Base-by-base conservation (phyloP, 2,113 vertebrate species). In the Cercocebus atys region DNA sequence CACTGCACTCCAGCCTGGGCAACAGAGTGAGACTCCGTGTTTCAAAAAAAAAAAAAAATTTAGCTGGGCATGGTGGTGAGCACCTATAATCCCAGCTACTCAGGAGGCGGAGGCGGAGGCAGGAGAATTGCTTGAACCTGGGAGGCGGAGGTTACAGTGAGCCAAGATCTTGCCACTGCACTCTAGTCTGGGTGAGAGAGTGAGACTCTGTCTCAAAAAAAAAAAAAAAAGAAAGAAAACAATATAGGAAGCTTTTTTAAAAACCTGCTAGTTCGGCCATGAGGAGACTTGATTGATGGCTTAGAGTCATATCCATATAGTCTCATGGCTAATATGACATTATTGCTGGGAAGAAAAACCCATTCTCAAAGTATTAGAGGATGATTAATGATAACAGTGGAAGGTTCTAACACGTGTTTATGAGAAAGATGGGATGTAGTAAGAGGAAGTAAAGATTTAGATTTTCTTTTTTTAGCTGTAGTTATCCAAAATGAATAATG, bases 341-440 rank as follows among this genome's bases (percentile, higher is more conserved):
- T 76, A 25, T 25, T 92, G 47, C 80, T 66, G 35, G 45, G 9
- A 0, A 23, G 78, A 72, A n/a, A 4, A 43, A n/a, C 27, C 61
- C 61, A 32, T 90, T 92, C 47, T 87, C 27, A 52, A 76, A 10
- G 5, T 50, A 25, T 52, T 52, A 87, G 80, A 64, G 16, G n/a
- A 95, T 66, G 73, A 47, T 91, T 64, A 76, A 35, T 45, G n/a
- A 35, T 75, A 52, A 81, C 35, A 92, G 40, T 96, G 92, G 75
- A 81, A 95, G 75, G 68, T 59, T n/a, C 12, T 5, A 57, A 66
- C 73, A 70, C 32, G 78, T 61, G 35, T 78, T 83, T 52, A 50
- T 52, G 32, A 88, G 64, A 68, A 83, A 88, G 25, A 55, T 93
- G 79, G 35, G 35, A 11, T 59, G 1, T 30, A 47, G 12, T 59